Conservation (phyloP, 2,888 invertebrate genomes). For the Labia minor region DNA sequence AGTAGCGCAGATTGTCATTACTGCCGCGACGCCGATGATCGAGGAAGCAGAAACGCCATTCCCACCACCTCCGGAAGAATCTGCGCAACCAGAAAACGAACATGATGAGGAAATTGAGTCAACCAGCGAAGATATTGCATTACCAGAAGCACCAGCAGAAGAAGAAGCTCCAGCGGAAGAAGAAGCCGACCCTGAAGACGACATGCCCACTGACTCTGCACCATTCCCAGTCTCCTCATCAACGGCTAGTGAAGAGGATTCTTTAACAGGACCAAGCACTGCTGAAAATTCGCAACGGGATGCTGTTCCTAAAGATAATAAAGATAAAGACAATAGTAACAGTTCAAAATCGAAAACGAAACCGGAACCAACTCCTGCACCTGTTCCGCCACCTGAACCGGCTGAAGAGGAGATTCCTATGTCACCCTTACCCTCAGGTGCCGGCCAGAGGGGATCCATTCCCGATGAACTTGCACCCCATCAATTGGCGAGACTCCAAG, state of each 20-base stretch:
- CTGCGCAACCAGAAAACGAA: constrained; percentile 28
- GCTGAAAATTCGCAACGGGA: constrained; percentile 50
- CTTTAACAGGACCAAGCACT: constrained; percentile 50
- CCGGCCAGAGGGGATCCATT: constrained; percentile 33
- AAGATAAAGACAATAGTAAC: constrained; percentile 24
- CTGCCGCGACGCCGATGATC: constrained; percentile 84
- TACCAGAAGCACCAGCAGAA: constrained; percentile 19
- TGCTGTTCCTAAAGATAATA: constrained; percentile 30
- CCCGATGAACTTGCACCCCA: constrained; percentile 83
- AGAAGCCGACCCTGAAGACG: constrained; percentile 37
- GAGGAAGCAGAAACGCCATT: constrained; percentile 75
- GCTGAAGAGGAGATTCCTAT: constrained; percentile 27
- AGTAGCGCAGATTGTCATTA: constrained; percentile 83
- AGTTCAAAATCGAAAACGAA: constrained; percentile 5
- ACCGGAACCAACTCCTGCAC: constrained; percentile 18
- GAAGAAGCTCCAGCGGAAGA: constrained; percentile 25
- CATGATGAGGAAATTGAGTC: constrained; percentile 28
- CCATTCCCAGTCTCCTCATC: constrained; percentile 53
- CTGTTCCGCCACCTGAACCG: constrained; percentile 24
- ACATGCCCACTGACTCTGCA: constrained; percentile 47
- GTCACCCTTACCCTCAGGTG: constrained; percentile 24
- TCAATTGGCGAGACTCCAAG: constrained; percentile 75
- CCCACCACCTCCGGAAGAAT: constrained; percentile 44
- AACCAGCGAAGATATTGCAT: constrained; percentile 24
- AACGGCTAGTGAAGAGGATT: constrained; percentile 54